Conservation (phyloP, 2,888 invertebrate species). For the Scaptomyza polygonia region DNA sequence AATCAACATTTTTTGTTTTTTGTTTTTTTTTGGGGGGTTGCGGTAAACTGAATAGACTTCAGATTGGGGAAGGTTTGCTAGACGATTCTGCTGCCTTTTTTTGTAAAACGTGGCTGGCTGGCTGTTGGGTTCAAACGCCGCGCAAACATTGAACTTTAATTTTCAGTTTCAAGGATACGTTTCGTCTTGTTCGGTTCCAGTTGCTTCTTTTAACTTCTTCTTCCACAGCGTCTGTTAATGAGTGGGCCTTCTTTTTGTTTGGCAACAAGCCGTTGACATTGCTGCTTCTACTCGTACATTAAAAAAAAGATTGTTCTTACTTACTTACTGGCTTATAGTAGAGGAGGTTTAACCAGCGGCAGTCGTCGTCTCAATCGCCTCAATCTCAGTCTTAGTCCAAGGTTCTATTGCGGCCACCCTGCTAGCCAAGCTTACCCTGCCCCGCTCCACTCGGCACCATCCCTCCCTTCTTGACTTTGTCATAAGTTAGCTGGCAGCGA, state of each 20-base stretch:
- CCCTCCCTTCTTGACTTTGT: constrained; percentile 12
- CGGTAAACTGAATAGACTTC: neutral
- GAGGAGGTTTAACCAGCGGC: constrained; percentile 59
- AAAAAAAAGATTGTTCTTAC: constrained; percentile 60
- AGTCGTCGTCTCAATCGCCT: neutral
- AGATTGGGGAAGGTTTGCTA: constrained; percentile 26
- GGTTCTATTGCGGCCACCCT: constrained; percentile 67
- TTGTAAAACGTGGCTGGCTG: neutral
- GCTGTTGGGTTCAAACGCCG: constrained; percentile 67
- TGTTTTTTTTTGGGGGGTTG: constrained; percentile 8
- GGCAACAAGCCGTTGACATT: constrained; percentile 71
- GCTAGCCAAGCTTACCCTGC: neutral
- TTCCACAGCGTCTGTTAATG: constrained; percentile 16
- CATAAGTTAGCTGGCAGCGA: constrained; percentile 26
- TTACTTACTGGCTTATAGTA: constrained; percentile 21
- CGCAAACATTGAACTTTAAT: constrained; percentile 76
- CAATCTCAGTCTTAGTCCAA: constrained; percentile 47
- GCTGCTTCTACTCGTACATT: neutral
- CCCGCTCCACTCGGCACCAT: neutral
- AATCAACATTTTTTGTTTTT: constrained; percentile 33
- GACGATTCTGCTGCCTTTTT: constrained; percentile 31
- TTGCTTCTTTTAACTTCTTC: neutral
- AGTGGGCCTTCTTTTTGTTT: constrained; percentile 35
- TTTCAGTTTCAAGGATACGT: constrained; percentile 71
- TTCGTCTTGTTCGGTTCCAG: neutral